Evolutionary conservation across 2,113 vertebrate genomes (phyloP), one percentile per base, ranked within the genome.

Genomic region (Hyla sarda): DNA sequence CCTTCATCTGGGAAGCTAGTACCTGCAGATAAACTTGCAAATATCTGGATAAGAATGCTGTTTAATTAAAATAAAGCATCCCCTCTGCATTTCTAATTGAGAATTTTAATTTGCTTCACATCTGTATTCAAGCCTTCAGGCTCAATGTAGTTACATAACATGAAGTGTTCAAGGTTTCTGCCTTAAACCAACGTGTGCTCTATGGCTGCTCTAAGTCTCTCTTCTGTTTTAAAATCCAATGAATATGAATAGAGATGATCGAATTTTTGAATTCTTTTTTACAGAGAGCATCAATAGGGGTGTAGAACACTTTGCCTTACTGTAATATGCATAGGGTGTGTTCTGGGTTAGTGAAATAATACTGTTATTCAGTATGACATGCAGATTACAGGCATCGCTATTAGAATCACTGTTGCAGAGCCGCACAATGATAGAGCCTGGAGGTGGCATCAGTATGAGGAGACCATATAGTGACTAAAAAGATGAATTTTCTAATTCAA

Each of bases 31-130:
- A 62, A 30, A 74, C 52, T 82, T 86, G 62, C 14, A 32, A 81
- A n/a, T 86, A 69, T 73, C 77, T 86, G 48, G 47, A 79, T 67
- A 79, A 79, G 83, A 79, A 54, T 79, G 60, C 28, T 48, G 52
- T 87, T 82, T 87, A 87, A 87, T 87, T 82, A 87, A 82, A 82
- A 48, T 12, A 48, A 73, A 50, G 67, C 28, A 72, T 82, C 28
- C 50, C 75, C 54, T 73, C 69, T 87, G 85, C 77, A 87, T 81
- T 87, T 25, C 52, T 74, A 67, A 87, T 74, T 28, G 74, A 82
- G 78, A 82, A 87, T 87, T 72, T 78, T 82, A 47, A 87, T 86
- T 62, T 58, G 65, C 62, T 56, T 52, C 30, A 80, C 45, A 69
- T 80, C 75, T 85, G 75, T 77, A 85, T 85, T 85, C 84, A 62